Evolutionary conservation across 2,888 invertebrate species (phyloP).

Genomic region (Polyploca ridens): DNA sequence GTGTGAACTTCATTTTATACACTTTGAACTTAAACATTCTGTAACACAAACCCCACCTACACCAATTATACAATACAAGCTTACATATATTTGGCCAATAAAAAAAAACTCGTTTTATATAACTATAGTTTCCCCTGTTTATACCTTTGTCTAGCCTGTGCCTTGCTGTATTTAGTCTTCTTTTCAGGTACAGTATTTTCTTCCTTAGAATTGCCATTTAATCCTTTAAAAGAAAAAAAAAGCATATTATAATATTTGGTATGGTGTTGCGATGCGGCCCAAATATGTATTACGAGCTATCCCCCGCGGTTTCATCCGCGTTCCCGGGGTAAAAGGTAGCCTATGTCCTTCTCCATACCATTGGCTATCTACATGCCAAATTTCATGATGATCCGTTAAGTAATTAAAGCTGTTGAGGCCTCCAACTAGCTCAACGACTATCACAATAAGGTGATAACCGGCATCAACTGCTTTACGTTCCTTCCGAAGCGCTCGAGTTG

Average conservation of each 20-base stretch:
- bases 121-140: slow-evolving; percentile 88
- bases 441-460: too few species aligned
- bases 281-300: too few species aligned
- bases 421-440: too few species aligned
- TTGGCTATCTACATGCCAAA: too few species aligned
- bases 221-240: slow-evolving; percentile 50
- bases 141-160: slow-evolving; percentile 90
- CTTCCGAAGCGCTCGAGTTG: too few species aligned
- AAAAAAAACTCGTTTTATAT: slow-evolving; percentile 33
- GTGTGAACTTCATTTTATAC: neutral
- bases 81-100: neutral
- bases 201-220: slow-evolving; percentile 57
- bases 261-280: too few species aligned
- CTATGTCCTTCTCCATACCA: too few species aligned
- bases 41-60: neutral
- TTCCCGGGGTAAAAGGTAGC: too few species aligned
- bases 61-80: neutral
- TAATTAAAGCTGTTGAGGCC: too few species aligned
- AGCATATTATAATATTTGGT: neutral
- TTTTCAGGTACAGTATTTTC: slow-evolving; percentile 68
- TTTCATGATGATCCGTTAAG: too few species aligned
- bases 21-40: neutral
- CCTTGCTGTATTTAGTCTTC: slow-evolving; percentile 87
- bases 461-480: too few species aligned
- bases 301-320: too few species aligned